Conservation (phyloP, 1,140 invertebrate species). For the Drosophila repleta region DNA sequence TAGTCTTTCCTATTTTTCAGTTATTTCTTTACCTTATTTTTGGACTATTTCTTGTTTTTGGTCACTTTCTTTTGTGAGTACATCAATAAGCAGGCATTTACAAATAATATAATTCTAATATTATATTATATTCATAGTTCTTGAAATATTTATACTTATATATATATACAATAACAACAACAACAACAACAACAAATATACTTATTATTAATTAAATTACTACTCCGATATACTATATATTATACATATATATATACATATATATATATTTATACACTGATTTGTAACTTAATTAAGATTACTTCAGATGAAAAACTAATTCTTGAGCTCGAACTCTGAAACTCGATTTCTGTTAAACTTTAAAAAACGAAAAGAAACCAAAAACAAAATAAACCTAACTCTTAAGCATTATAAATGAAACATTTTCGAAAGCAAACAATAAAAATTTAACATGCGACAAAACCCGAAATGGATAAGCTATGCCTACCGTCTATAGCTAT, state of each 20-base stretch:
- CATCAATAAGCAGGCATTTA: slow-evolving; percentile 50
- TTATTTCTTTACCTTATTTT: slow-evolving; percentile 1
- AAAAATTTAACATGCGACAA: slow-evolving; percentile 74
- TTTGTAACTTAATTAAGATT: slow-evolving; percentile 77
- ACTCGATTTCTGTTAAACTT: slow-evolving; percentile 75
- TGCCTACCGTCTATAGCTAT: slow-evolving; percentile 25
- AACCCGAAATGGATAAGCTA: slow-evolving; percentile 57
- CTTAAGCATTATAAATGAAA: slow-evolving; percentile 79
- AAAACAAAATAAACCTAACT: slow-evolving; percentile 43
- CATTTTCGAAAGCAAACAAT: slow-evolving; percentile 76
- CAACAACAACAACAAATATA: slow-evolving; percentile 48
- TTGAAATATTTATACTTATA: slow-evolving; percentile 28
- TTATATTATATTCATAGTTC: slow-evolving; percentile 25
- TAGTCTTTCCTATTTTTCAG: slow-evolving; percentile 40
- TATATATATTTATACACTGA: slow-evolving; percentile 81
- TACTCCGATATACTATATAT: slow-evolving; percentile 59
- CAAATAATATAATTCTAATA: slow-evolving; percentile 14
- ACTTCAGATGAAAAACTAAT: slow-evolving; percentile 55
- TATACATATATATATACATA: slow-evolving; percentile 51
- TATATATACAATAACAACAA: slow-evolving; percentile 36
- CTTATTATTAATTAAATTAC: slow-evolving; percentile 68
- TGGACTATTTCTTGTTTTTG: slow-evolving; percentile 27
- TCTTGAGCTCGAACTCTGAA: slow-evolving; percentile 47
- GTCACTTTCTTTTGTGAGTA: slow-evolving; percentile 32
- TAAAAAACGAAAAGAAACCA: slow-evolving; percentile 12